phyloP scores from a whole-genome alignment of 2,797 vertebrate genomes.

The Lycodopsis pacificus region DNA sequence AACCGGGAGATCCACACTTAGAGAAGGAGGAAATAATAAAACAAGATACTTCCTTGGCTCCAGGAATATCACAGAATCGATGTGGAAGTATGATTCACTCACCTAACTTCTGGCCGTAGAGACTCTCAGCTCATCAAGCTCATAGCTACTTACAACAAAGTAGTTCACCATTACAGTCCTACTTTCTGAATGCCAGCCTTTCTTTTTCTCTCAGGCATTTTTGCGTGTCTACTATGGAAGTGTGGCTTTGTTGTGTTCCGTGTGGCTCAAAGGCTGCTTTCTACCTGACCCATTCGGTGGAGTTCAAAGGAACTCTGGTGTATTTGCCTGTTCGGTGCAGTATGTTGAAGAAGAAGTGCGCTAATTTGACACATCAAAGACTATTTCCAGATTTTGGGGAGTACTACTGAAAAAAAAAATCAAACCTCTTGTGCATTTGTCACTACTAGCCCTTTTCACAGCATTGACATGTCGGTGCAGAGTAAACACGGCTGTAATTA shows the following conservation, averaged over 20 bases:
- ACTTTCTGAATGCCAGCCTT: background rate
- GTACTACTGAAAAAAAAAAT: background rate
- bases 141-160: background rate
- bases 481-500: background rate
- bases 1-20: background rate
- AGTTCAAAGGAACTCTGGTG: background rate
- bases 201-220: background rate
- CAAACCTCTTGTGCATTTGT: background rate
- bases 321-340: background rate
- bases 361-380: conserved; percentile 11
- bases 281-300: background rate
- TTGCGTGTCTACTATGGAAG: background rate
- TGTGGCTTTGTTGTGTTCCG: background rate
- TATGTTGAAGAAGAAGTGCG: background rate
- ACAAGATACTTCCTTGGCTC: background rate
- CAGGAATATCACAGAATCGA: background rate
- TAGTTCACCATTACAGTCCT: background rate
- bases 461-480: background rate
- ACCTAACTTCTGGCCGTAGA: background rate
- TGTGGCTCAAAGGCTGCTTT: background rate
- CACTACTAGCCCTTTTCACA: background rate
- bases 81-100: background rate
- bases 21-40: background rate
- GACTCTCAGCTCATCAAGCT: background rate
- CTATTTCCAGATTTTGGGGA: background rate